Evolutionary conservation across 2,113 vertebrate species (phyloP), one percentile per base, ranked within the genome.

Genomic region (Empidonax alnorum): DNA sequence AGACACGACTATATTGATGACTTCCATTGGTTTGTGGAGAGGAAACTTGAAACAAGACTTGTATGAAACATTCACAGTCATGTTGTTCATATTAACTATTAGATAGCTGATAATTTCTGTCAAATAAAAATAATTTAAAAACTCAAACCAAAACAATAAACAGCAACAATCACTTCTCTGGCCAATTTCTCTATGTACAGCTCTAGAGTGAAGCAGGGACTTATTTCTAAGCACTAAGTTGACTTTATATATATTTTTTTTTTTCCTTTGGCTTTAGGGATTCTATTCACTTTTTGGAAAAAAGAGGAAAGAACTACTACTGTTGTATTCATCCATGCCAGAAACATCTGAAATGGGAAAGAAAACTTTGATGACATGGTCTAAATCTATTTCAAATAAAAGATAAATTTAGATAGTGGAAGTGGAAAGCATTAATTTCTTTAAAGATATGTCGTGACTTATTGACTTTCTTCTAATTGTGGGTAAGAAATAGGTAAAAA

Each of bases 151-250:
- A 72, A 87, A 1, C 8, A 44, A 42, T 35, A 44, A 46, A 1
- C 3, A 39, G 8, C 6, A n/a, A 22, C 0, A 6, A 55, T 3
- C 11, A 72, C 0, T 7, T 47, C 11, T 78, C 27, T 72, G 42
- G 6, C 3, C 23, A 79, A 16, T 55, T 11, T 78, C 6, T 22
- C 63, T 50, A 25, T 25, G 13, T 44, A 41, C 8, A 44, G 4
- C 6, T 63, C 21, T 61, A 67, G 14, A 63, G 3, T 61, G 23
- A 88, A 58, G 1, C 1, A 2, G 19, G 4, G 3, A 59, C 8
- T 47, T 63, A 31, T 17, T 72, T 84, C 8, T n/a, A 55, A 55
- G 2, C 4, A 19, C 2, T 42, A 53, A 35, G 7, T 50, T 7
- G 35, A 42, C 7, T 56, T 76, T 2, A 35, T 46, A 35, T 35